Conservation (phyloP, 1,140 invertebrate genomes). For the Heliconius himera region DNA sequence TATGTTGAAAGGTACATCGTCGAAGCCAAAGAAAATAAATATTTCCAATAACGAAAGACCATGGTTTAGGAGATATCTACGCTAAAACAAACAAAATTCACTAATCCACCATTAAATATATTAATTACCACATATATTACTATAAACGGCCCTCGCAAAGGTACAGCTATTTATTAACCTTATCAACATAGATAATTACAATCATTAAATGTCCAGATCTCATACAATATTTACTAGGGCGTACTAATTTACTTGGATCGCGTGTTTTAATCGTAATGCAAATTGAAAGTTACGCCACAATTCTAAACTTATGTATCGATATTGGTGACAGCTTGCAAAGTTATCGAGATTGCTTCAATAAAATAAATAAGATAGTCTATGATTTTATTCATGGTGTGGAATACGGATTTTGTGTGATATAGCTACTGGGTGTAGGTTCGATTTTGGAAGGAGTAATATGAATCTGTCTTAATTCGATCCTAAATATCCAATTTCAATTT, state of each 20-base stretch:
- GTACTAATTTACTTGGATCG: neutral
- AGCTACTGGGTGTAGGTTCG: neutral
- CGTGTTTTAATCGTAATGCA: conserved; percentile 9
- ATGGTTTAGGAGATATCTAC: too few relatives aligned
- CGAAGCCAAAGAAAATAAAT: too few relatives aligned
- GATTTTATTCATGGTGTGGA: neutral
- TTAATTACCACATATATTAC: neutral
- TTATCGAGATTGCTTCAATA: conserved; percentile 1
- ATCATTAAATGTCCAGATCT: neutral
- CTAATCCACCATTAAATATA: neutral
- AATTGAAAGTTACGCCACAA: conserved; percentile 4
- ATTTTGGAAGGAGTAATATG: neutral
- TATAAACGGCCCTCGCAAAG: neutral
- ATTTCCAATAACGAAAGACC: too few relatives aligned
- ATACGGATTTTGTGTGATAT: neutral
- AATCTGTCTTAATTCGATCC: too few relatives aligned
- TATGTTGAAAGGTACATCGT: too few relatives aligned
- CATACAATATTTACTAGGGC: neutral
- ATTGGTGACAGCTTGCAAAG: conserved; percentile 10
- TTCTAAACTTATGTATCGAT: neutral
- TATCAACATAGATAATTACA: conserved; percentile 1
- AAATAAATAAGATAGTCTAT: neutral
- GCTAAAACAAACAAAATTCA: neutral
- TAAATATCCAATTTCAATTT: too few relatives aligned
- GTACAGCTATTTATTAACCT: conserved; percentile 4